A percentile compares a stretch with the other conserved stretches of the same genome.
phyloP scores from a whole-genome alignment of 2,888 invertebrate species.

The Linnaemya tessellans region DNA sequence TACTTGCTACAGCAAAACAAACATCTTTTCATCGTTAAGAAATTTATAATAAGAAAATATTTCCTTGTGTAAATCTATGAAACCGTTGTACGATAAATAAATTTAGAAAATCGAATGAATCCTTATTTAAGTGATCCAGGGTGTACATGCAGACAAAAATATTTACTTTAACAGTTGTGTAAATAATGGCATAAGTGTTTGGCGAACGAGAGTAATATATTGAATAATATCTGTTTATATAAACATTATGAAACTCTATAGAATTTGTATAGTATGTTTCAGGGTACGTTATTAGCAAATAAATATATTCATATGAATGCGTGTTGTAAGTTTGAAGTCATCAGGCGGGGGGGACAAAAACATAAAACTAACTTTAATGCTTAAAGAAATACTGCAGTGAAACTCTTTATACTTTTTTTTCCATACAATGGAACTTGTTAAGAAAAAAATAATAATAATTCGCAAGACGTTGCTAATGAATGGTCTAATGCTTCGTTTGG shows the following conservation, averaged over 20 bases:
- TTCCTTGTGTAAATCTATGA: too few relatives aligned
- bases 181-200: slow-evolving; percentile 28
- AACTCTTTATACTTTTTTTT: neutral
- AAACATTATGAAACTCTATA: slow-evolving; percentile 28
- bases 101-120: neutral
- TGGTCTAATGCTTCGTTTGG: neutral
- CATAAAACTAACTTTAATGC: neutral
- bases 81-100: neutral
- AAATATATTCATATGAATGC: neutral
- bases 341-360: neutral
- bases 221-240: slow-evolving; percentile 42
- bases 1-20: too few relatives aligned
- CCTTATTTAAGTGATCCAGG: neutral
- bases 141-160: slow-evolving; percentile 1
- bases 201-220: slow-evolving; percentile 16
- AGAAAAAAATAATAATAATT: neutral
- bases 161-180: slow-evolving; percentile 57
- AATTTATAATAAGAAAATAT: too few relatives aligned
- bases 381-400: neutral
- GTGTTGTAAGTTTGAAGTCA: neutral
- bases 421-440: neutral
- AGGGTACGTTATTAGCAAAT: neutral
- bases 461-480: neutral
- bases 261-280: neutral
- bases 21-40: too few relatives aligned